Base-by-base conservation (phyloP, 2,888 invertebrate genomes). In the Clunio marinus region DNA sequence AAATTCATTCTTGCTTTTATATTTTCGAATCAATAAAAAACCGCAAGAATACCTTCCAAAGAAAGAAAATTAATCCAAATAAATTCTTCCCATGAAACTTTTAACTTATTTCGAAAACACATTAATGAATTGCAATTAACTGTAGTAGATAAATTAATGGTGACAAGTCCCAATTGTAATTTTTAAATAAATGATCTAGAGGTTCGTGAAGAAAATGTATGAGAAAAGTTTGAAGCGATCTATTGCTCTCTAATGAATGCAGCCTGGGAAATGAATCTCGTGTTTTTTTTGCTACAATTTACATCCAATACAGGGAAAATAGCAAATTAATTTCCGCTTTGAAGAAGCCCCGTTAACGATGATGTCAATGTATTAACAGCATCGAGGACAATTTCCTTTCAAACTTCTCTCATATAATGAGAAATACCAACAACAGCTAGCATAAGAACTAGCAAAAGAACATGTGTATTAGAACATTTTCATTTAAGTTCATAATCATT, bases 101-200 rank as follows among this genome's bases (percentile, higher is more conserved):
- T 20, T 20, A 51, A 51, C 51, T 51, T 51, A 51, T 51, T 51
- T 51, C 51, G 7, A 51, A 41, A 41, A 41, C 10, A 41, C 41
- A 41, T 41, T 13, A 41, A 41, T 41, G 51, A 62, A 37, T 62
- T 62, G 62, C 62, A 62, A 62, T 62, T 62, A 62, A 62, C 22
- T 62, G 62, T 62, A 62, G 62, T 62, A 62, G 62, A 37, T 62
- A 62, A 62, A 62, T 24, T 17, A 58, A 58, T 28, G 32, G 51
- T 22, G 51, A 51, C 2, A 17, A 51, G 51, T 5, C n/a, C n/a
- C n/a, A n/a, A n/a, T n/a, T n/a, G n/a, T n/a, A n/a, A n/a, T n/a
- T n/a, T n/a, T n/a, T n/a, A n/a, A n/a, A n/a, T n/a, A n/a, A n/a
- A n/a, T n/a, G n/a, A n/a, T n/a, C n/a, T n/a, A n/a, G n/a, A n/a